Evolutionary conservation across 1,140 invertebrate species (phyloP).

Genomic region (Homalodisca vitripennis): DNA sequence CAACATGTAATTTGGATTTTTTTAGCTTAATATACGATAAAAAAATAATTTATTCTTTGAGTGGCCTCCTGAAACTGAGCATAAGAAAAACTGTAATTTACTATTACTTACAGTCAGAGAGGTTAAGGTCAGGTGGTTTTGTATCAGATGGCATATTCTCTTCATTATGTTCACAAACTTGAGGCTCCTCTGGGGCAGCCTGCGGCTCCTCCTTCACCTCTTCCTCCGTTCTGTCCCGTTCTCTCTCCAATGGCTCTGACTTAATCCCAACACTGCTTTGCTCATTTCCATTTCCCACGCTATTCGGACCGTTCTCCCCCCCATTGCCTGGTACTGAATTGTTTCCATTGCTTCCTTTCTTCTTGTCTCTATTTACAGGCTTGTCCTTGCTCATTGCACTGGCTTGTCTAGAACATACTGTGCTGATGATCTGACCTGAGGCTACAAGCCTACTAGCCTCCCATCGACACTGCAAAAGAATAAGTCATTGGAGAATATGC

Average conservation of each 20-base stretch:
- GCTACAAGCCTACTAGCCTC: too few relatives aligned
- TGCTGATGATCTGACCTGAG: too few relatives aligned
- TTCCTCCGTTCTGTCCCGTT: slow-evolving; percentile 23
- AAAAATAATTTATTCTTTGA: not conserved
- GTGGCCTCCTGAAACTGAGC: not conserved
- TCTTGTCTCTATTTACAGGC: slow-evolving; percentile 25
- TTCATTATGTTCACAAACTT: not conserved
- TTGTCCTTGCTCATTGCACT: slow-evolving; percentile 33
- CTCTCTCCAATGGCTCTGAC: slow-evolving; percentile 30
- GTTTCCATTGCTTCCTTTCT: slow-evolving; percentile 27
- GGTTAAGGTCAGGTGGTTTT: slow-evolving; percentile 7
- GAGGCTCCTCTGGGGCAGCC: slow-evolving; percentile 6
- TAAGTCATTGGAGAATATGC: too few relatives aligned
- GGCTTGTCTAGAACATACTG: slow-evolving; percentile 17
- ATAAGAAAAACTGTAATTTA: not conserved
- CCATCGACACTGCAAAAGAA: too few relatives aligned
- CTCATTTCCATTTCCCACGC: slow-evolving; percentile 13
- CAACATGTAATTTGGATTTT: too few relatives aligned
- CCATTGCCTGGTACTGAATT: slow-evolving; percentile 23
- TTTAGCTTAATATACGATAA: too few relatives aligned
- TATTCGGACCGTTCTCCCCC: not conserved
- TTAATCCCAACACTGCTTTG: slow-evolving; percentile 18
- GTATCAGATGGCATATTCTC: slow-evolving; percentile 17
- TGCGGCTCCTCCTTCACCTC: slow-evolving; percentile 32
- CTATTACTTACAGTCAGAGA: slow-evolving; percentile 20